phyloP scores from a whole-genome alignment of 2,797 vertebrate species.

The Acomys russatus region DNA sequence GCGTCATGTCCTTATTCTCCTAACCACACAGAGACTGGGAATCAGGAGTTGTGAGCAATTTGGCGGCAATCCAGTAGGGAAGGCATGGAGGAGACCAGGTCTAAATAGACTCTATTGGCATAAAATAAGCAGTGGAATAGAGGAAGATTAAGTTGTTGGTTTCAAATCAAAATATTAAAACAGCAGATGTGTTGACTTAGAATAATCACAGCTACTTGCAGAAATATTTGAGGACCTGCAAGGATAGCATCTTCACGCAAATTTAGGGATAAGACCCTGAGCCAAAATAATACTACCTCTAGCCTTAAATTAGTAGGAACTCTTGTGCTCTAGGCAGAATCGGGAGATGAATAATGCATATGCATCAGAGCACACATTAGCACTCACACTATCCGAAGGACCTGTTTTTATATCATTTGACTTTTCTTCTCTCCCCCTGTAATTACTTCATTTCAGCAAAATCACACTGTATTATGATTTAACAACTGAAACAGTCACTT shows the following conservation, averaged over 20 bases:
- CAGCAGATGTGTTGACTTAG: constrained; percentile 29
- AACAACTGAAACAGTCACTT: constrained; percentile 79
- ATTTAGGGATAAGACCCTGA: constrained; percentile 36
- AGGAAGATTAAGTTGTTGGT: neutral
- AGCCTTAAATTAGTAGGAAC: neutral
- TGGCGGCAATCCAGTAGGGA: neutral
- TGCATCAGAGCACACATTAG: constrained; percentile 50
- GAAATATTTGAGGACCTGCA: neutral
- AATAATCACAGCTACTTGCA: constrained; percentile 21
- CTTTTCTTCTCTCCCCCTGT: constrained; percentile 76
- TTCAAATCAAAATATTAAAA: constrained; percentile 62
- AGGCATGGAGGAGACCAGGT: neutral
- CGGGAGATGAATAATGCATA: neutral
- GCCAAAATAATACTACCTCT: constrained; percentile 60
- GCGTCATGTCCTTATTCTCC: neutral
- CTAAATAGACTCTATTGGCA: neutral
- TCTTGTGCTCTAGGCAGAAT: neutral
- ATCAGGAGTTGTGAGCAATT: neutral
- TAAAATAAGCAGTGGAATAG: neutral
- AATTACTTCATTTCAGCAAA: constrained; percentile 83
- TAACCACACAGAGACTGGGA: neutral
- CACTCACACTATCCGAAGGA: constrained; percentile 63
- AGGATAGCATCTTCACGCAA: constrained; percentile 8
- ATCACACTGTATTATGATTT: constrained; percentile 79
- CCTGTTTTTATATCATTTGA: constrained; percentile 75